Base-by-base conservation (phyloP, 1,140 invertebrate species). In the Chironomus striatipennis region DNA sequence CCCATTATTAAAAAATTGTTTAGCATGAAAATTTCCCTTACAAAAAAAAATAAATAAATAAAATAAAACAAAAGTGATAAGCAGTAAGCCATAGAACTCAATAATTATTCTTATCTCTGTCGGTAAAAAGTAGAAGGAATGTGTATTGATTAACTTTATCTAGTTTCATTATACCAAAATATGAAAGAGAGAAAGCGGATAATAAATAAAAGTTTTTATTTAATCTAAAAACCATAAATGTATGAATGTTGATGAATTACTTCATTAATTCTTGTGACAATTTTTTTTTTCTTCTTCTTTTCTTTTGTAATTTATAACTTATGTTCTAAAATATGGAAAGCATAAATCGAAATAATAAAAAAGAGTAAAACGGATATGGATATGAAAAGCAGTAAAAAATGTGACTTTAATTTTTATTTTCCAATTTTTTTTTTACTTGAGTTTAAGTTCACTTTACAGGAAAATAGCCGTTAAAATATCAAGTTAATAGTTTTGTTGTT, bases 111-210 rank as follows among this genome's bases (percentile, higher is more conserved):
- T 34, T 34, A 34, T 34, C 24, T 34, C 24, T 34, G 24, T 34
- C 24, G 24, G 24, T 34, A 34, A 34, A 34, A 34, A 34, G 24
- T 34, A 34, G 24, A 34, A 34, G 24, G 24, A 34, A 34, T 34
- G 24, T 34, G 24, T 34, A 34, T 34, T 5, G 24, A 34, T 34
- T 34, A 34, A 34, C 24, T 34, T n/a, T 57, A 57, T 57, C 47
- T 57, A 57, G 47, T 57, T 57, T 57, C 47, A 57, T n/a, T n/a
- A 57, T 57, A 57, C 47, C 47, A 57, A 57, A 57, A 57, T 57
- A 57, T 15, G n/a, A 57, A 57, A 34, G 47, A 15, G 12, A 57
- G 47, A 34, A 34, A 34, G 24, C 24, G 24, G 24, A 34, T 34
- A 34, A 34, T 34, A 57, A 57, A n/a, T n/a, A n/a, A 57, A 57